Evolutionary conservation across 2,888 invertebrate species (phyloP), one percentile per base, ranked within the genome.

Genomic region (Drosophila subquinaria): DNA sequence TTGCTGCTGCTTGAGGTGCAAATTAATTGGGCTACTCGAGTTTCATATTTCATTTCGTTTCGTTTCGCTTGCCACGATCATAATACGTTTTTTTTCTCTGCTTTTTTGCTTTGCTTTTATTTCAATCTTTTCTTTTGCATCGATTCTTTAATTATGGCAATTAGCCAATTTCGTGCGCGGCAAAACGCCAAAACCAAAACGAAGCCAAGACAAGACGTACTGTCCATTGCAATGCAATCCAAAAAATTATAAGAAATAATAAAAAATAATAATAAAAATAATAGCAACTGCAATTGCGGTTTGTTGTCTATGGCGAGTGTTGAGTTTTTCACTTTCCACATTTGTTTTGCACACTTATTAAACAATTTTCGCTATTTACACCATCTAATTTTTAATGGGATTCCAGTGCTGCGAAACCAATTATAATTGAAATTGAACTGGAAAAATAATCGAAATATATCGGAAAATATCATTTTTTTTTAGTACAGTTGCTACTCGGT

Each of bases 121-220:
- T 60, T 62, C 38, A 36, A 38, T 64, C 43, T 69, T 53, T 68
- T 63, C 67, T 63, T 63, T 73, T 79, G 55, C 63, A 66, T 78
- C 62, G 66, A 73, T 78, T 79, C 80, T 73, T 86, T 69, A 88
- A 83, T 88, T 84, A 88, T 71, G 79, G 79, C 84, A 84, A 88
- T 84, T 88, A 88, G 87, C 83, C 83, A 82, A 76, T 70, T 82
- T 82, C 70, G 75, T 76, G 76, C 74, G 45, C 50, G 43, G 30
- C 52, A 61, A 71, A 63, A 50, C 47, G 1, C 23, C 33, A 43
- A 70, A 35, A 53, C 57, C 43, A 45, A 43, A 17, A 35, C 63
- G 65, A 65, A 35, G 42, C 27, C 62, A 63, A 51, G 20, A 35
- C 27, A 35, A 45, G 15, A 40, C 20, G n/a, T 4, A 59, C 35